Conservation (phyloP, 2,888 invertebrate genomes). For the Drosophila rubida region DNA sequence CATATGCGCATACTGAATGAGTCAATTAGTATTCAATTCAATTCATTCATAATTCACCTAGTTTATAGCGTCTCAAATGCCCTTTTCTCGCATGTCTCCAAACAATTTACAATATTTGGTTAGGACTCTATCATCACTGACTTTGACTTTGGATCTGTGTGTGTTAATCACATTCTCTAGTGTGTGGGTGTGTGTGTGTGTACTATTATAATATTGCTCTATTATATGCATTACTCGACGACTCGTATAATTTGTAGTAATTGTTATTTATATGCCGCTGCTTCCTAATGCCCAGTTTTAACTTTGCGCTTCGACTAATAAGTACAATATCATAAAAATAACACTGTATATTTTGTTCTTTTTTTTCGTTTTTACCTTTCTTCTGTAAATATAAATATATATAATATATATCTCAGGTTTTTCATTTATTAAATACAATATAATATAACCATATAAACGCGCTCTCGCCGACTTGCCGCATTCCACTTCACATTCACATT, state of each 20-base stretch:
- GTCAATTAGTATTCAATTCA: constrained; percentile 37
- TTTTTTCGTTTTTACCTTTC: constrained; percentile 26
- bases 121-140: constrained; percentile 1
- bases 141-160: constrained; percentile 3
- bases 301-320: constrained; percentile 56
- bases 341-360: constrained; percentile 76
- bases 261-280: constrained; percentile 48
- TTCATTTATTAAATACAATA: constrained; percentile 66
- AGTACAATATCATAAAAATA: constrained; percentile 80
- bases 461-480: constrained; percentile 1
- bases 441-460: constrained; percentile 60
- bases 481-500: background rate
- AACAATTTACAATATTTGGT: constrained; percentile 15
- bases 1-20: constrained; percentile 29
- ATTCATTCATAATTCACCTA: constrained; percentile 35
- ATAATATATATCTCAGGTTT: constrained; percentile 78
- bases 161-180: constrained; percentile 45
- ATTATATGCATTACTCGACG: constrained; percentile 26
- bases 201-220: constrained; percentile 56
- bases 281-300: constrained; percentile 62
- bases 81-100: background rate
- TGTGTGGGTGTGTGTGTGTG: constrained; percentile 11
- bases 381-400: constrained; percentile 76
- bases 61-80: constrained; percentile 8
- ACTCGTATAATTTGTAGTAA: constrained; percentile 16